These are phyloP conservation scores for Hydrozoanthus tunicans DNA, from an alignment of 64 coral and sea anemone genomes.

Conservation along the genomic window DNA sequence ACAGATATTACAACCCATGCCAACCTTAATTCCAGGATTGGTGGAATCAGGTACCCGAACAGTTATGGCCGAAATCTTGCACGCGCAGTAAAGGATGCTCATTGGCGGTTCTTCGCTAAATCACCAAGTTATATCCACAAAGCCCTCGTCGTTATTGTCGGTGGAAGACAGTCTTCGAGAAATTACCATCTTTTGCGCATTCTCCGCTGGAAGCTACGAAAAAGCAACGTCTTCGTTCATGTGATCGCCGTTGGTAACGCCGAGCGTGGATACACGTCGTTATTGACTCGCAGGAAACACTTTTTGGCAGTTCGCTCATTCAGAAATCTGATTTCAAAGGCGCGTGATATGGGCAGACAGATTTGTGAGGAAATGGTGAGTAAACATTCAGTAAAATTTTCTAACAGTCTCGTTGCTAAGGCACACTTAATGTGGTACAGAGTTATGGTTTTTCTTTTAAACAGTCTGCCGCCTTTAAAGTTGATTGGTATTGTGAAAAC, in stretches of 20 bases:
- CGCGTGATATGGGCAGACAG: not conserved
- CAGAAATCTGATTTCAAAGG: slow-evolving; percentile 13
- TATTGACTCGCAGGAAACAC: slow-evolving; percentile 3
- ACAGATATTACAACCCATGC: not conserved
- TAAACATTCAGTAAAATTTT: not conserved
- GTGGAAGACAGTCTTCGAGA: not conserved
- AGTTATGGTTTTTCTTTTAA: too few species aligned
- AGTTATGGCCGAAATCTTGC: slow-evolving; percentile 17
- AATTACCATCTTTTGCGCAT: not conserved
- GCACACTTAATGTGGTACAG: too few species aligned
- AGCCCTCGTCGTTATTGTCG: slow-evolving; percentile 27
- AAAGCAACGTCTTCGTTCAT: not conserved
- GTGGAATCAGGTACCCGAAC: not conserved
- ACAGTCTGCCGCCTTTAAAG: too few species aligned
- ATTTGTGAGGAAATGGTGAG: slow-evolving; percentile 24
- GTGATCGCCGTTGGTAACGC: not conserved
- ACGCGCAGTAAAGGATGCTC: not conserved
- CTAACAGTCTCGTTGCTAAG: too few species aligned
- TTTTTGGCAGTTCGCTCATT: not conserved
- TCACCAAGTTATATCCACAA: slow-evolving; percentile 8
- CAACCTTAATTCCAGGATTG: not conserved
- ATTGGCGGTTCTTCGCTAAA: slow-evolving; percentile 17
- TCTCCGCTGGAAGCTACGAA: not conserved
- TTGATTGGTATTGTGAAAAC: too few species aligned
- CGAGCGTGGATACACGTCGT: not conserved